phyloP scores from a whole-genome alignment of 2,113 vertebrate species.

The Eretmochelys imbricata region DNA sequence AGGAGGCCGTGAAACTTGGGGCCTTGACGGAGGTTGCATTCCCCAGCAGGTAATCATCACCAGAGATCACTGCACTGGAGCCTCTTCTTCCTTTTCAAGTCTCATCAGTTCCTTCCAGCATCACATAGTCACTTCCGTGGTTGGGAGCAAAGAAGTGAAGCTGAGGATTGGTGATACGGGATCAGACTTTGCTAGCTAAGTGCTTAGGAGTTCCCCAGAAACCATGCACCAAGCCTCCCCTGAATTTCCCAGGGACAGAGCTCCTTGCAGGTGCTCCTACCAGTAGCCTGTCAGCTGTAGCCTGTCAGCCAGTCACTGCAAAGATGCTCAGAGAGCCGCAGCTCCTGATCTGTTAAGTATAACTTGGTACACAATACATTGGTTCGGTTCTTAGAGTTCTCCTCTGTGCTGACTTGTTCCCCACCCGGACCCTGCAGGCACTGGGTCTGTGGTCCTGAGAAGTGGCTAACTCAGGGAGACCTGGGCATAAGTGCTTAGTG shows the following conservation, averaged over 20 bases:
- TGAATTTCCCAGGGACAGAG: not conserved
- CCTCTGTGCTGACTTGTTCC: not conserved
- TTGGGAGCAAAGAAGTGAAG: not conserved
- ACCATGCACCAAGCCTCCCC: rapidly evolving
- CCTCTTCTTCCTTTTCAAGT: rapidly evolving
- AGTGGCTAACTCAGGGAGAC: not conserved
- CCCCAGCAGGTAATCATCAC: slow-evolving; percentile 79
- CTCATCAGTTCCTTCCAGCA: rapidly evolving
- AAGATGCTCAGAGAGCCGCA: rapidly evolving
- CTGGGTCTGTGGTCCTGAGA: not conserved
- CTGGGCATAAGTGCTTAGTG: not conserved
- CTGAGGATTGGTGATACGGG: not conserved
- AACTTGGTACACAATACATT: not conserved
- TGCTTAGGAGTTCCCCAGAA: not conserved
- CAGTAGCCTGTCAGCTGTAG: too few species aligned
- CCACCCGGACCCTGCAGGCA: not conserved
- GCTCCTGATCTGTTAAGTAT: not conserved
- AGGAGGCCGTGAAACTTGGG: slow-evolving; percentile 62
- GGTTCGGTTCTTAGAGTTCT: not conserved
- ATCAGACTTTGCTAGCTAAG: not conserved
- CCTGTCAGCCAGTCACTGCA: not conserved
- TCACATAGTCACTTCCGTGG: not conserved
- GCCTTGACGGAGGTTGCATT: slow-evolving; percentile 77
- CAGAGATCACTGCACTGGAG: rapidly evolving
- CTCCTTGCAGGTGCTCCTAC: not conserved